Evolutionary conservation across 2,888 invertebrate genomes (phyloP).

Genomic region (Scaptomyza cyrtandrae): DNA sequence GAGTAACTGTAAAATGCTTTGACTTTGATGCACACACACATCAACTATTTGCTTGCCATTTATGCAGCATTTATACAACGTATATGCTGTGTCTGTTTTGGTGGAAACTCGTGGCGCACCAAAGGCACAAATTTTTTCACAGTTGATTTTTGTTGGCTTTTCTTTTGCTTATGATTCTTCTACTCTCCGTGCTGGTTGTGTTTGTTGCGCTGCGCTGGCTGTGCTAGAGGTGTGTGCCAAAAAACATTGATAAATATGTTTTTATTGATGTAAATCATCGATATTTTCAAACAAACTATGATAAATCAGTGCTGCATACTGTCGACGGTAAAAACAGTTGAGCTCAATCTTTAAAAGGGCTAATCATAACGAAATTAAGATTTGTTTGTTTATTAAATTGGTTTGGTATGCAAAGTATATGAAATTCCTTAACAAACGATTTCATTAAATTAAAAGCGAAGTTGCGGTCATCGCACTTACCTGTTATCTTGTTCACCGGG

Average conservation of each 20-base stretch:
- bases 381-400: not conserved
- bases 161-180: conserved; percentile 53
- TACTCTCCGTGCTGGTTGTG: conserved; percentile 39
- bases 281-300: conserved; percentile 8
- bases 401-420: not conserved
- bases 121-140: conserved; percentile 55
- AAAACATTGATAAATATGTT: conserved; percentile 27
- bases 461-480: not conserved
- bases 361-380: too few species aligned
- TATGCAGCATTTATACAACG: conserved; percentile 41
- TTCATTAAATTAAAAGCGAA: not conserved
- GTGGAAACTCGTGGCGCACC: conserved; percentile 46
- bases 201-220: conserved; percentile 55
- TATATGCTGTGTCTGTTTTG: conserved; percentile 29
- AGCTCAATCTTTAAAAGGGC: not conserved
- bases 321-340: not conserved
- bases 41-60: conserved; percentile 47
- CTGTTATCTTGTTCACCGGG: not conserved
- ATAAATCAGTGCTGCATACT: not conserved
- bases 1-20: conserved; percentile 43
- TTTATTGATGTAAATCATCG: conserved; percentile 19
- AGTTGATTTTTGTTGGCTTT: conserved; percentile 58
- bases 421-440: not conserved
- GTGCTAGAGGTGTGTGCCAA: conserved; percentile 31
- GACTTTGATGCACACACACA: conserved; percentile 42